phyloP scores from a whole-genome alignment of 2,113 vertebrate genomes.

The Otis tarda region DNA sequence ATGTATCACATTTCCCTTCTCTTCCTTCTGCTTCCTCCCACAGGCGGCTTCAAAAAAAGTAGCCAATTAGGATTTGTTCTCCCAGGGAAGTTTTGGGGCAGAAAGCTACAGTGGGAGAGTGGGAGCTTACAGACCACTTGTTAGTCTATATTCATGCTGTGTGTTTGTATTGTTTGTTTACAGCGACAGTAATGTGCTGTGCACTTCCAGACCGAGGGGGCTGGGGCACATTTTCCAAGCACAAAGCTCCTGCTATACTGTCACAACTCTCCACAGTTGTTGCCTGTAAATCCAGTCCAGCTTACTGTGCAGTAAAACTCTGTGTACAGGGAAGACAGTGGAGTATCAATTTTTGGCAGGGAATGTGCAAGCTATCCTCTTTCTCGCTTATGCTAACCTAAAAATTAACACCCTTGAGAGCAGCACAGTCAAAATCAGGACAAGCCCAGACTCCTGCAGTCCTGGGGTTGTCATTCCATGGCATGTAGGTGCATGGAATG shows the following conservation, averaged over 20 bases:
- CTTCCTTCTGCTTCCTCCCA: not conserved
- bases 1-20: accelerated
- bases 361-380: not conserved
- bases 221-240: accelerated
- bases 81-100: not conserved
- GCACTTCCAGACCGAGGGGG: not conserved
- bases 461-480: not conserved
- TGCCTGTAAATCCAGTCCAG: not conserved
- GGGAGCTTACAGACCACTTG: not conserved
- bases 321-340: not conserved
- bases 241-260: not conserved
- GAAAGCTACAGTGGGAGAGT: not conserved
- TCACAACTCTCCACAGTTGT: not conserved
- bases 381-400: not conserved
- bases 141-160: not conserved
- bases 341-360: not conserved
- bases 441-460: not conserved
- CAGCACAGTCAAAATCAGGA: not conserved
- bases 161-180: not conserved
- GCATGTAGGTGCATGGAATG: accelerated
- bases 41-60: not conserved
- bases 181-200: not conserved
- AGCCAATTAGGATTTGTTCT: not conserved
- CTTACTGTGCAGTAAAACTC: not conserved
- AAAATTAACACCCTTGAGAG: not conserved